phyloP scores from a whole-genome alignment of 2,113 vertebrate genomes.

The Sylvia atricapilla region DNA sequence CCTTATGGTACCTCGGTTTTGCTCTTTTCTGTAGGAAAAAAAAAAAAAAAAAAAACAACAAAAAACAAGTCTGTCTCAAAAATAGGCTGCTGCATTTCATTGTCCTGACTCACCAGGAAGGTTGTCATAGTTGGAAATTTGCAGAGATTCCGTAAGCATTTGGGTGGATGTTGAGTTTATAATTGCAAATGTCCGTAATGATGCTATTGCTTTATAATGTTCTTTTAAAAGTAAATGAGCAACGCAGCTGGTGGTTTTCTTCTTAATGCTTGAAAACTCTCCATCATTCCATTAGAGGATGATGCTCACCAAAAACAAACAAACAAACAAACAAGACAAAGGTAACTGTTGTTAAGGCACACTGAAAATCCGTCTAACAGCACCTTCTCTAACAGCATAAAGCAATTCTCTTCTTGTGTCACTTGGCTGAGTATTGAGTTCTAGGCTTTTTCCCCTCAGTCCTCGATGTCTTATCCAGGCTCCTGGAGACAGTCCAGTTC shows the following conservation, averaged over 20 bases:
- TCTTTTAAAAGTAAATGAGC: background rate
- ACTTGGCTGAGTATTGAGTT: background rate
- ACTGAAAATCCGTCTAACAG: background rate
- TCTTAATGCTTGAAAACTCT: background rate
- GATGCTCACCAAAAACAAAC: background rate
- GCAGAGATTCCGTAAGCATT: background rate
- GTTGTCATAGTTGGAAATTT: background rate
- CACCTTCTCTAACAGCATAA: background rate
- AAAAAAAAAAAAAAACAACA: background rate
- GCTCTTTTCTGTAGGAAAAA: background rate
- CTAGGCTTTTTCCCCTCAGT: background rate
- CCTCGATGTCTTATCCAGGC: background rate
- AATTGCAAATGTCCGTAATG: background rate
- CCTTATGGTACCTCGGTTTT: background rate
- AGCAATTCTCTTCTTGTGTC: background rate
- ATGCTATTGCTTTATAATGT: background rate
- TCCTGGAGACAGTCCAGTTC: conserved; percentile 16
- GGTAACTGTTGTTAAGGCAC: background rate
- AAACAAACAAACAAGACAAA: background rate
- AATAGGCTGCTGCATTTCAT: background rate
- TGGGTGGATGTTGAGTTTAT: background rate
- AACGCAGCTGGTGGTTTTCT: background rate
- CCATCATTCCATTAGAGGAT: background rate
- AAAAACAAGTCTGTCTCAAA: background rate
- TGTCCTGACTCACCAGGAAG: background rate